phyloP scores from a whole-genome alignment of 2,888 invertebrate species.

The Alloscopus bannaensis region DNA sequence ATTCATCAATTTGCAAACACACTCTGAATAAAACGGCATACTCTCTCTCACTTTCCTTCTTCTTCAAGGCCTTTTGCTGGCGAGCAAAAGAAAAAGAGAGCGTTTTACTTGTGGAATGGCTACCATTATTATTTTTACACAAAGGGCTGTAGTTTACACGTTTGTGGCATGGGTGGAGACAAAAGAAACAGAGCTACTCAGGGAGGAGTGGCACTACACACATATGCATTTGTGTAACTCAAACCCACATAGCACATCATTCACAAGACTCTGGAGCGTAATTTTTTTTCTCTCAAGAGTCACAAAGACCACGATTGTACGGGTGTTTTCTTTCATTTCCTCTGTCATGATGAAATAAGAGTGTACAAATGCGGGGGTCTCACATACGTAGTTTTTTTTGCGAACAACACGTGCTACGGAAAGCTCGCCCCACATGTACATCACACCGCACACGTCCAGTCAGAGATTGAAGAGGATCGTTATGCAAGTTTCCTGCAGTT shows the following conservation, averaged over 20 bases:
- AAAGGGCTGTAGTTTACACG: conserved; percentile 6
- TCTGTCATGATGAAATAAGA: conserved; percentile 16
- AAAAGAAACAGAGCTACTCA: conserved; percentile 25
- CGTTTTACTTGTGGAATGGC: conserved; percentile 22
- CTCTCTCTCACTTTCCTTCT: not conserved
- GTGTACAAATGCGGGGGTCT: too few species aligned
- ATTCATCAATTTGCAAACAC: conserved; percentile 20
- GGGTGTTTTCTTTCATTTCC: conserved; percentile 19
- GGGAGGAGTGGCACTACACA: conserved; percentile 14
- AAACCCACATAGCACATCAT: conserved; percentile 7
- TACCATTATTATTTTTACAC: conserved; percentile 15
- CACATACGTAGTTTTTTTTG: too few species aligned
- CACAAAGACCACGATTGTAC: not conserved
- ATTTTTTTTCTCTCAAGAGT: conserved; percentile 13
- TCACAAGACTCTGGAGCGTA: not conserved
- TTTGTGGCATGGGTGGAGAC: conserved; percentile 6
- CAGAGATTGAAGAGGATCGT: conserved; percentile 39
- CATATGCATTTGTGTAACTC: not conserved
- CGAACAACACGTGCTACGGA: conserved; percentile 17
- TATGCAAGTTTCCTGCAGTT: conserved; percentile 38
- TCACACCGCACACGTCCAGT: not conserved
- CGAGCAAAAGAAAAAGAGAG: not conserved
- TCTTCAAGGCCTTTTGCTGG: not conserved
- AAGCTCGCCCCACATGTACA: not conserved
- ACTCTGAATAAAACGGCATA: conserved; percentile 1